phyloP scores from a whole-genome alignment of 2,113 vertebrate species.

The Prietella phreatophila region DNA sequence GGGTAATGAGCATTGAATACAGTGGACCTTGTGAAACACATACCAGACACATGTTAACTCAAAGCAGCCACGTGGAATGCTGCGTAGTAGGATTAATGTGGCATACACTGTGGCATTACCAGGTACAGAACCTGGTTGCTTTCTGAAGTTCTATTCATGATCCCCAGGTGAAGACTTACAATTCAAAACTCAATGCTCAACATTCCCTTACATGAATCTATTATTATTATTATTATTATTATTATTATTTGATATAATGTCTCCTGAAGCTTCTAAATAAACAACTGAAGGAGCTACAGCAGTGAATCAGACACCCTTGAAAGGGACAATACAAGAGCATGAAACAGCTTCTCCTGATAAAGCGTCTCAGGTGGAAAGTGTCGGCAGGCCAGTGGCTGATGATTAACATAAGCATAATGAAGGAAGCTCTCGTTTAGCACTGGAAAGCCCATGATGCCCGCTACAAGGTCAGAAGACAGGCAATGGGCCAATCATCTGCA shows the following conservation, averaged over 20 bases:
- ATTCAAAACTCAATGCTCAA: background rate
- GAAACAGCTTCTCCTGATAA: conserved; percentile 32
- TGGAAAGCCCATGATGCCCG: conserved; percentile 56
- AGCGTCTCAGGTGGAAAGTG: conserved; percentile 27
- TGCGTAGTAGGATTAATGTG: background rate
- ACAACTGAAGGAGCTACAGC: background rate
- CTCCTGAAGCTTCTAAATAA: background rate
- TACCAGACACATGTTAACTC: conserved; percentile 59
- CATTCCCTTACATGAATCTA: background rate
- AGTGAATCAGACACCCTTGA: conserved; percentile 12
- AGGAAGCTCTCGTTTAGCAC: conserved; percentile 66
- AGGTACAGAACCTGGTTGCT: conserved; percentile 40
- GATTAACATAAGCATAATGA: conserved; percentile 61
- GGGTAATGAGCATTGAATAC: conserved; percentile 64
- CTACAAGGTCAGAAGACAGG: conserved; percentile 67
- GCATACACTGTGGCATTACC: background rate
- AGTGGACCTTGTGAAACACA: conserved; percentile 51
- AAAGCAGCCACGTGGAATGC: conserved; percentile 58
- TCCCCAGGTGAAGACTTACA: background rate
- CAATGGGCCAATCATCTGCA: conserved; percentile 57
- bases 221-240: background rate
- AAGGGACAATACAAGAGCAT: conserved; percentile 6
- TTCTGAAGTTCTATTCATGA: conserved; percentile 41
- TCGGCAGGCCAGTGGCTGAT: conserved; percentile 49
- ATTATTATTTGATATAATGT: background rate